Conservation (phyloP, 2,113 vertebrate genomes). For the Ranitomeya imitator region DNA sequence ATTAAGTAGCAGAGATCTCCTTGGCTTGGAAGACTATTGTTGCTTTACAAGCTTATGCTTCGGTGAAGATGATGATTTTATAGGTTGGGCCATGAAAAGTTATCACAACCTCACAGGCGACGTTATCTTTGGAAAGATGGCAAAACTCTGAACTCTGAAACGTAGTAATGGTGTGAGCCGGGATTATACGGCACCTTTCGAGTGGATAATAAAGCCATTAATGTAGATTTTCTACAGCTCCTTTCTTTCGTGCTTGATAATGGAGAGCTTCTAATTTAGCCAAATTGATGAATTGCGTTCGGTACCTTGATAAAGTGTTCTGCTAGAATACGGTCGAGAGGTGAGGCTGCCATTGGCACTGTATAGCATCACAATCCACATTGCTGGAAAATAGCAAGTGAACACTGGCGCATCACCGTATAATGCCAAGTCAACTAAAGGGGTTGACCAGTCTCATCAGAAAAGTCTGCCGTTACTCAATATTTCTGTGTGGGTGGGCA, state of each 20-base stretch:
- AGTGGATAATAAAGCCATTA: neutral
- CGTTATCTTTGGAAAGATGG: neutral
- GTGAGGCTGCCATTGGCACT: neutral
- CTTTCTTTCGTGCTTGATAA: neutral
- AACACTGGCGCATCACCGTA: no score
- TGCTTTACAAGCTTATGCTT: conserved; percentile 5
- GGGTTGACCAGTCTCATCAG: no score
- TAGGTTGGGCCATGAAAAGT: conserved; percentile 7
- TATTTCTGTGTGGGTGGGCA: no score
- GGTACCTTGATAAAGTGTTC: neutral
- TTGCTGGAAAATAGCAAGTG: neutral
- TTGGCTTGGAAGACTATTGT: neutral
- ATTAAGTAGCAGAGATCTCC: neutral
- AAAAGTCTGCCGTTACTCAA: no score
- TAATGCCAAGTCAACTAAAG: no score
- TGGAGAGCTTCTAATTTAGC: neutral
- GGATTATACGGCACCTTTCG: neutral
- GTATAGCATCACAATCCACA: neutral
- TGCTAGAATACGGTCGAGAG: neutral
- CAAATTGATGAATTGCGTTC: neutral
- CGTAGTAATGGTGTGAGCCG: neutral
- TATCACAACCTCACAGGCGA: conserved; percentile 3
- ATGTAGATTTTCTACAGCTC: conserved; percentile 1
- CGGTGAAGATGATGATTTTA: conserved; percentile 22
- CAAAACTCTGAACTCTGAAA: neutral